Evolutionary conservation across 2,797 vertebrate species (phyloP).

Genomic region (Carduelis carduelis): DNA sequence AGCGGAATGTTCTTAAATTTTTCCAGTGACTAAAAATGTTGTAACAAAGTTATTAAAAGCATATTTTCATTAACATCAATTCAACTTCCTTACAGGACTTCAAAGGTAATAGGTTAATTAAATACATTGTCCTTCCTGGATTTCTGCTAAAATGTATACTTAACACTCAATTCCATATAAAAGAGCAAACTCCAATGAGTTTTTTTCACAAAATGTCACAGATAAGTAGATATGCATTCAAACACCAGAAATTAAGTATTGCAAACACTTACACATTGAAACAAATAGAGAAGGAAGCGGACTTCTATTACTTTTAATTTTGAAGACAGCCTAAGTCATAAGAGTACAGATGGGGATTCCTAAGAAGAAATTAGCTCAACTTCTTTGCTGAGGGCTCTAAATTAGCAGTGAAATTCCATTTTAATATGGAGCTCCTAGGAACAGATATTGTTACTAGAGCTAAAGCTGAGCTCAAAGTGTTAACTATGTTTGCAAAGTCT

Average conservation of each 20-base stretch:
- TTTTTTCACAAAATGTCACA: background rate
- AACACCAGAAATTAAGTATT: background rate
- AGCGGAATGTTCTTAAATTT: background rate
- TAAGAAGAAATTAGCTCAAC: background rate
- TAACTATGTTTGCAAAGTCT: background rate
- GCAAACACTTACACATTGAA: background rate
- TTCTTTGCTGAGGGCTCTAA: background rate
- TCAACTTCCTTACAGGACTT: background rate
- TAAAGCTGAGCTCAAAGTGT: background rate
- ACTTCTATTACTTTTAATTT: background rate
- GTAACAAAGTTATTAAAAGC: background rate
- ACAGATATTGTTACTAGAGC: background rate
- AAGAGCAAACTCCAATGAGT: background rate
- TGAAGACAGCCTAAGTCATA: background rate
- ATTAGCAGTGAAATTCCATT: background rate
- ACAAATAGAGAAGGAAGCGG: background rate
- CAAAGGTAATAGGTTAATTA: background rate
- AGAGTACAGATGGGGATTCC: background rate
- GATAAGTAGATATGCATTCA: background rate
- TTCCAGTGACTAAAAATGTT: constrained; percentile 3
- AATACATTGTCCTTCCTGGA: background rate
- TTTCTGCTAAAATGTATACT: background rate
- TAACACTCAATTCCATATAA: background rate
- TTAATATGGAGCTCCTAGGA: background rate
- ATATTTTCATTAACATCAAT: constrained; percentile 18